Evolutionary conservation across 2,888 invertebrate species (phyloP).

Genomic region (Limnephilus marmoratus): DNA sequence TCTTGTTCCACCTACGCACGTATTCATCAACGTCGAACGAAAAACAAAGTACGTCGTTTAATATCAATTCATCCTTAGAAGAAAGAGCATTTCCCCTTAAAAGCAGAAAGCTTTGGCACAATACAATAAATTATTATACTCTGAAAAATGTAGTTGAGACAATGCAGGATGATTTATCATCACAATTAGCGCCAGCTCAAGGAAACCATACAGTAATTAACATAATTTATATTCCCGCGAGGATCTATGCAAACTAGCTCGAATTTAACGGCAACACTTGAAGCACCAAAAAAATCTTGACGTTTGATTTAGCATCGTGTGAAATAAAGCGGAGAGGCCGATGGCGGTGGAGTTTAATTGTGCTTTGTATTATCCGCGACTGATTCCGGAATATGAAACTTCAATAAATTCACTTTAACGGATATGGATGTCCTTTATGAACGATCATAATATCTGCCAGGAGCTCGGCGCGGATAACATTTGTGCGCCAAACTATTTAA

Average conservation of each 20-base stretch:
- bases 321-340: background rate
- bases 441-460: background rate
- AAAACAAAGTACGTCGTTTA: background rate
- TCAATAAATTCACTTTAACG: conserved; percentile 22
- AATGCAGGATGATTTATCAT: conserved; percentile 35
- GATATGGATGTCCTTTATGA: background rate
- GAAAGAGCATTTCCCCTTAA: conserved; percentile 8
- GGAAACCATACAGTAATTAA: conserved; percentile 15
- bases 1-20: background rate
- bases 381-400: background rate
- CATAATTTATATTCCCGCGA: conserved; percentile 16
- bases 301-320: conserved; percentile 12
- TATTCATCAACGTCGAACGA: background rate
- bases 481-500: conserved; percentile 5
- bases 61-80: background rate
- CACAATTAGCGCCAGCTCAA: conserved; percentile 35
- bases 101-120: background rate
- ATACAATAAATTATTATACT: conserved; percentile 13
- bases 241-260: background rate
- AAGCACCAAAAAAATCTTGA: conserved; percentile 27
- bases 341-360: background rate
- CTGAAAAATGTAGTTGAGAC: conserved; percentile 31
- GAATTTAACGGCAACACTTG: conserved; percentile 15
- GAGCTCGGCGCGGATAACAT: background rate
- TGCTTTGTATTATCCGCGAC: background rate